Evolutionary conservation across 2,888 invertebrate species (phyloP), one percentile per base, ranked within the genome.

Genomic region (Agonopterix arenella): DNA sequence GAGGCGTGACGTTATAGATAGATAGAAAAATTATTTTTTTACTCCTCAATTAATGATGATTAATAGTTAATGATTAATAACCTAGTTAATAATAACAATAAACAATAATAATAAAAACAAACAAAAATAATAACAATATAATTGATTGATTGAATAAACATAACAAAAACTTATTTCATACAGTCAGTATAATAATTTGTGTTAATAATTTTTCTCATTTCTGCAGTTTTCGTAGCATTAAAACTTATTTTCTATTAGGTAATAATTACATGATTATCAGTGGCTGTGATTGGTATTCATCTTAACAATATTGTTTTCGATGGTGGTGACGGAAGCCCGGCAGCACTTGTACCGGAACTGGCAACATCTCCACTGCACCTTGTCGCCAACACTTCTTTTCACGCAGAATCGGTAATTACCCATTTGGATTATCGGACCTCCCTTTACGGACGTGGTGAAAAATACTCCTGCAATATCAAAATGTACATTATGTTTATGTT

Each of bases 321-420:
- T 37, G 2, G 64, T 65, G 18, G 58, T 51, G 36, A 65, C 50
- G 1, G 49, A 52, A 4, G 64, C 64, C 11, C 58, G 54, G 45
- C 64, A 65, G 11, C 57, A 40, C 0, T 58, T 55, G 11, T 44
- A 37, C 1, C 52, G 50, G 4, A 52, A 51, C 44, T 58, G 61
- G 11, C 54, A 54, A 51, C 70, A 70, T 1, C 54, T 46, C 70
- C 70, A 71, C n/a, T 60, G 51, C 1, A 48, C 57, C n/a, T 40
- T 40, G 40, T 40, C 40, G n/a, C 40, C 40, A 40, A n/a, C 40
- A 9, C 9, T 40, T 40, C 40, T 40, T 9, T 40, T 28, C 28
- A 28, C 28, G 7, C 28, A 28, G 40, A 40, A 40, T n/a, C 40
- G 40, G n/a, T 40, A 40, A 40, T 40, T n/a, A n/a, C 40, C 40